Evolutionary conservation across 2,113 vertebrate genomes (phyloP).

Genomic region (Hipposideros armiger): DNA sequence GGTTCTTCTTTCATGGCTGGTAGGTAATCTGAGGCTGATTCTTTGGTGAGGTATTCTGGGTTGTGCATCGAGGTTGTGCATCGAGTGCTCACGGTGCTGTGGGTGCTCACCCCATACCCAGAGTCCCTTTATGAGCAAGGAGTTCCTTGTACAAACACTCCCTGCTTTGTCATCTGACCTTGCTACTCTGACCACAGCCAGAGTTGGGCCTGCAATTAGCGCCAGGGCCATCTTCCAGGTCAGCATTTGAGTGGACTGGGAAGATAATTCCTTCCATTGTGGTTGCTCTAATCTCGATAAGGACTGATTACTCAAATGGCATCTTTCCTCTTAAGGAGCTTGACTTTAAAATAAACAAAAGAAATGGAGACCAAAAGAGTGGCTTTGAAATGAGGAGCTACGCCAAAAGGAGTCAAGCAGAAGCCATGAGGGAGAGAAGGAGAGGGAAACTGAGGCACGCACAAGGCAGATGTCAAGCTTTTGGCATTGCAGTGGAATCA

Average conservation of each 20-base stretch:
- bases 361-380: not conserved
- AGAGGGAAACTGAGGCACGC: not conserved
- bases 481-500: no score
- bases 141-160: not conserved
- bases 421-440: not conserved
- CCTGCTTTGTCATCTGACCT: not conserved
- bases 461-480: not conserved
- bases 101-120: not conserved
- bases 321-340: not conserved
- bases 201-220: not conserved
- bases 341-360: slow-evolving; percentile 20
- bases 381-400: not conserved
- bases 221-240: not conserved
- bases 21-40: not conserved
- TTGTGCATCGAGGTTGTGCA: not conserved
- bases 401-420: not conserved
- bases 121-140: not conserved
- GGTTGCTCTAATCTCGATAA: not conserved
- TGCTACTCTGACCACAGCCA: not conserved
- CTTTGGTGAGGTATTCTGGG: not conserved
- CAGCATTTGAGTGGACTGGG: not conserved
- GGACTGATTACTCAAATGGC: not conserved
- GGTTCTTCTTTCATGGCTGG: not conserved
- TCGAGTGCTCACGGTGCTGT: not conserved
- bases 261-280: not conserved